Percentiles rank a stretch among this genome's conserved stretches.
Conservation (phyloP, 2,797 vertebrate genomes). For the Esox masquinongy region DNA sequence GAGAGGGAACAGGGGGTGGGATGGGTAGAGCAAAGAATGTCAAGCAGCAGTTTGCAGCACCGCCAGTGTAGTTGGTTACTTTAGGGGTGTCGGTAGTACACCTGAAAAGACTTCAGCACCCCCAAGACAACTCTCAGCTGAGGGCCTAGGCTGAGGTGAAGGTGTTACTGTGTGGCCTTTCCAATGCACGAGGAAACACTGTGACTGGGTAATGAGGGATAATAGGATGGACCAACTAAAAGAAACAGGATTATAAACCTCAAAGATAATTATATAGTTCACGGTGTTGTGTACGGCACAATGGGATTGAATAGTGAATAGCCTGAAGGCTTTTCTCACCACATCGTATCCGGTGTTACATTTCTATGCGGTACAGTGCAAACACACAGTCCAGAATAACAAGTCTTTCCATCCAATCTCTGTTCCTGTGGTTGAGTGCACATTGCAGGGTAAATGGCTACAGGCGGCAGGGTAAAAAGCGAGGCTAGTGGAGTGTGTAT, state of each 20-base stretch:
- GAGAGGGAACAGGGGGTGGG: not conserved
- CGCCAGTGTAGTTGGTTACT: slow-evolving; percentile 33
- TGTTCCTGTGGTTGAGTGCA: slow-evolving; percentile 45
- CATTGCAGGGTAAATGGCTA: slow-evolving; percentile 43
- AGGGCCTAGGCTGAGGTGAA: slow-evolving; percentile 20
- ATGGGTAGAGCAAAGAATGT: slow-evolving; percentile 31
- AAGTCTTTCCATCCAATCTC: slow-evolving; percentile 17
- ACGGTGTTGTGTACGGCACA: not conserved
- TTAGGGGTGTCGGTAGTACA: slow-evolving; percentile 33
- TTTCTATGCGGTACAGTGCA: slow-evolving; percentile 2
- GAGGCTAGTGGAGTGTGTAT: slow-evolving; percentile 38
- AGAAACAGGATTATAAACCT: slow-evolving; percentile 7
- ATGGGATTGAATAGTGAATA: not conserved
- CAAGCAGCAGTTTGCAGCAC: slow-evolving; percentile 44
- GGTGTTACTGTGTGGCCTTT: not conserved
- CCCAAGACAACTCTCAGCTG: slow-evolving; percentile 16
- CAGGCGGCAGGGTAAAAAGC: slow-evolving; percentile 26
- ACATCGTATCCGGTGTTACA: slow-evolving; percentile 8
- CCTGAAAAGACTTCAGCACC: slow-evolving; percentile 44
- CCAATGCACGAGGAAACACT: not conserved
- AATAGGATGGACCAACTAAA: slow-evolving; percentile 3
- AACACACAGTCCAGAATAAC: slow-evolving; percentile 18
- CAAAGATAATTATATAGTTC: not conserved
- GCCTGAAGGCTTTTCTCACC: not conserved
- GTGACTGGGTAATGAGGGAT: slow-evolving; percentile 10